Percentiles rank a stretch among this genome's conserved stretches.
These are phyloP conservation scores for Phataginus tricuspis DNA, from an alignment of 2,797 vertebrate species.

Conservation along the genomic window DNA sequence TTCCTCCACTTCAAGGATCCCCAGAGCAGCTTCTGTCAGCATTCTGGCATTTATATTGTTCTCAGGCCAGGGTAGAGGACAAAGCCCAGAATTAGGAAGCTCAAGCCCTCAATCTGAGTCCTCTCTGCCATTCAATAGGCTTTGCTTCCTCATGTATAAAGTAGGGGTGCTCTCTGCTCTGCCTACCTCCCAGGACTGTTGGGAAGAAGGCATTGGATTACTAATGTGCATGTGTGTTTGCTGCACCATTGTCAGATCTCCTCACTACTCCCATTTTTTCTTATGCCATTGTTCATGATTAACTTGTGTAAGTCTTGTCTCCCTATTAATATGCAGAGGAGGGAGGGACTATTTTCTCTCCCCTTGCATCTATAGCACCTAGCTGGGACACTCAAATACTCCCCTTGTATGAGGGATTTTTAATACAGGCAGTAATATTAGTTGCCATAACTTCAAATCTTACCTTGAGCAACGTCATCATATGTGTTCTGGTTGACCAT, in stretches of 20 bases:
- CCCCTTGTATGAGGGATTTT: background rate
- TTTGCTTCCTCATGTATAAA: background rate
- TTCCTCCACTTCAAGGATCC: background rate
- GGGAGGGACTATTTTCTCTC: background rate
- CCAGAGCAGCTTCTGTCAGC: background rate
- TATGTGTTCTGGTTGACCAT: constrained; percentile 95
- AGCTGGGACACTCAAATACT: constrained; percentile 4
- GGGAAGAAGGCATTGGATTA: background rate
- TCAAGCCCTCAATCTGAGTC: constrained; percentile 10
- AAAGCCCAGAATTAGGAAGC: background rate
- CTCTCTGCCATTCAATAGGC: background rate
- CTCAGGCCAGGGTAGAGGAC: background rate
- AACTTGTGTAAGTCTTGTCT: background rate
- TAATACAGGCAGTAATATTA: background rate
- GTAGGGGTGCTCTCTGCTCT: background rate
- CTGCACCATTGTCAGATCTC: background rate
- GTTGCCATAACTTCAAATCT: background rate
- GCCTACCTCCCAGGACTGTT: background rate
- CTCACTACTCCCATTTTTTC: background rate
- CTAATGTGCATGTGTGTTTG: background rate
- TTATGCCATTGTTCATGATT: background rate
- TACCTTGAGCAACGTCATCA: constrained; percentile 94
- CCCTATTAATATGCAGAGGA: constrained; percentile 1
- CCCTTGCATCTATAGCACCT: background rate
- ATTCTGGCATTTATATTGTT: background rate